Evolutionary conservation across 2,797 vertebrate species (phyloP), one percentile per base, ranked within the genome.

Genomic region (Nothura maculosa): DNA sequence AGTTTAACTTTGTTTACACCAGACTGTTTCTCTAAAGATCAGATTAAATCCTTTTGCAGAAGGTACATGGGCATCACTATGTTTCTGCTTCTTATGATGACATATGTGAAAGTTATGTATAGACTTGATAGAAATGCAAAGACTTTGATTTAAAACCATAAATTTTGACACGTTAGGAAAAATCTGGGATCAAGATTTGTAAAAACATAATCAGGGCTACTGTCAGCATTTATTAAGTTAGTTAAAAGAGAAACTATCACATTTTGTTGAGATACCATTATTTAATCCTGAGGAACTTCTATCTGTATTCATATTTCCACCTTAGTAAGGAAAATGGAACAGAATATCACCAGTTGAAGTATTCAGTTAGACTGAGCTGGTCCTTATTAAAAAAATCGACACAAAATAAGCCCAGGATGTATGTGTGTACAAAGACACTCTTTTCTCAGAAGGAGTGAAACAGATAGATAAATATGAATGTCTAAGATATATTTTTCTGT

Each of bases 51-150:
- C 21, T 73, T 43, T 30, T 32, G n/a, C 18, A 79, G 85, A 69
- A n/a, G 27, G 27, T 68, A 60, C 0, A 3, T 3, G 18, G 63
- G 28, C 52, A 20, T 0, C 1, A 52, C 6, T 34, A 12, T 22
- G 72, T 85, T 68, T 66, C 24, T 57, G 19, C 70, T 78, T 47
- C 16, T 81, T 75, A 66, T 28, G 45, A 47, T 40, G 42, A 17
- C 54, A n/a, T 3, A 66, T 47, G 43, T 7, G 38, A 19, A 77
- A 72, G 15, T 12, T 72, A 20, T 20, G 5, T 22, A 64, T 4
- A 66, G 42, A 79, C 50, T 15, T 62, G 21, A 40, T 36, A 92
- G 66, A 82, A 81, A 58, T 12, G 9, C 21, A 47, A 4, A 12
- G 82, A 25, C 27, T 73, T 28, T 24, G 32, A 76, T 52, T 79